Evolutionary conservation across 2,888 invertebrate species (phyloP).

Genomic region (Oscheius sp.): DNA sequence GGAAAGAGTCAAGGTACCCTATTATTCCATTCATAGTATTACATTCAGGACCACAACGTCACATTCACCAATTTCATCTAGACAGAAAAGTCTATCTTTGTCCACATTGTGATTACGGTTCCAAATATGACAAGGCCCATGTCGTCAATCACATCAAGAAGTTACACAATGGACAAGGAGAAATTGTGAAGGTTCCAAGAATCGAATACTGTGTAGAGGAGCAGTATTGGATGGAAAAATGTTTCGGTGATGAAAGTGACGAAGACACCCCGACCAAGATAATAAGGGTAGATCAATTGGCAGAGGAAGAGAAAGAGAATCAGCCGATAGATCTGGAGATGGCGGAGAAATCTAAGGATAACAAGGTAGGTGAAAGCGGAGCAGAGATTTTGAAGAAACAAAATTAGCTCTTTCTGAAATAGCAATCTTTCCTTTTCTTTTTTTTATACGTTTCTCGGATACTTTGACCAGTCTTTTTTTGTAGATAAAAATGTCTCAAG

Average conservation of each 20-base stretch:
- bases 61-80: slow-evolving; percentile 8
- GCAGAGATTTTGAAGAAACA: no score
- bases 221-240: neutral
- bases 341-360: no score
- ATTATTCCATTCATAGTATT: neutral
- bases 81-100: neutral
- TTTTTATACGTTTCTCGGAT: no score
- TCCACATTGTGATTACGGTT: slow-evolving; percentile 2
- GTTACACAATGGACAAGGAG: neutral
- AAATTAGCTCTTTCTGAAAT: neutral
- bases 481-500: no score
- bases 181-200: neutral
- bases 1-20: slow-evolving; percentile 3
- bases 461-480: no score
- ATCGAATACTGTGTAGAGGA: neutral
- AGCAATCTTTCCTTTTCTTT: no score
- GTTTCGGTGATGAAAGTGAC: neutral
- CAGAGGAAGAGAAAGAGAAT: neutral
- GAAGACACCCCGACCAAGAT: no score
- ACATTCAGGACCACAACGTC: slow-evolving; percentile 5
- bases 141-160: neutral
- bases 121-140: slow-evolving; percentile 24
- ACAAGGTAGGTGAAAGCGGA: no score
- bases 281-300: no score
- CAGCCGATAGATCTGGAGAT: neutral